These are phyloP conservation scores for Polyodon spathula DNA, from an alignment of 2,113 vertebrate genomes.

Conservation along the genomic window DNA sequence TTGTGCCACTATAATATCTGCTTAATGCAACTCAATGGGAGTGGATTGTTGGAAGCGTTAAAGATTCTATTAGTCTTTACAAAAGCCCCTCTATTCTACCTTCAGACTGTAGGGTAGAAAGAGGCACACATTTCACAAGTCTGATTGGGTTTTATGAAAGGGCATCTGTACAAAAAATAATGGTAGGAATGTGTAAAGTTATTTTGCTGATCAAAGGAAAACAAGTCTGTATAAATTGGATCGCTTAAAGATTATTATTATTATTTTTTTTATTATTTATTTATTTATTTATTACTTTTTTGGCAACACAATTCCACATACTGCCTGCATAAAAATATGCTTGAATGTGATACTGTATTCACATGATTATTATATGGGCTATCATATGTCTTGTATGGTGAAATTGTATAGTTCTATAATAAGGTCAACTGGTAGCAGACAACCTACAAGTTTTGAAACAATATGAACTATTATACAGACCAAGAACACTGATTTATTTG, in stretches of 20 bases:
- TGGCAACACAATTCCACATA: too few relatives aligned
- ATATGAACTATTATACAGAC: slow-evolving; percentile 54
- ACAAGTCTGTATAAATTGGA: not conserved
- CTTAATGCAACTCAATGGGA: slow-evolving; percentile 96
- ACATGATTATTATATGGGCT: not conserved
- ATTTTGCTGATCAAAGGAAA: slow-evolving; percentile 16
- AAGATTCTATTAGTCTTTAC: slow-evolving; percentile 97
- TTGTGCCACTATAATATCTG: slow-evolving; percentile 94
- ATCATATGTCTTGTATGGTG: not conserved
- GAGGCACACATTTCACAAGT: slow-evolving; percentile 60
- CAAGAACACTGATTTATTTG: slow-evolving; percentile 50
- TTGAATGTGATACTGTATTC: too few relatives aligned
- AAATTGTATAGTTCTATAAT: not conserved
- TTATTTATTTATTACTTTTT: too few relatives aligned
- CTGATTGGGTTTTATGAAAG: slow-evolving; percentile 51
- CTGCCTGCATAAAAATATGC: too few relatives aligned
- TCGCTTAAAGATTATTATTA: too few relatives aligned
- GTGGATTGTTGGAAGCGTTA: slow-evolving; percentile 89
- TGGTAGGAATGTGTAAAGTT: slow-evolving; percentile 44
- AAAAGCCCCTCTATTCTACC: slow-evolving; percentile 74
- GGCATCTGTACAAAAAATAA: slow-evolving; percentile 42
- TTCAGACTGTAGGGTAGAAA: slow-evolving; percentile 65
- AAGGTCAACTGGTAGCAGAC: slow-evolving; percentile 14
- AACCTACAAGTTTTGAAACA: slow-evolving; percentile 22
- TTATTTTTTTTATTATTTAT: too few relatives aligned